phyloP scores from a whole-genome alignment of 2,797 vertebrate species.

The Cirrhinus molitorella region DNA sequence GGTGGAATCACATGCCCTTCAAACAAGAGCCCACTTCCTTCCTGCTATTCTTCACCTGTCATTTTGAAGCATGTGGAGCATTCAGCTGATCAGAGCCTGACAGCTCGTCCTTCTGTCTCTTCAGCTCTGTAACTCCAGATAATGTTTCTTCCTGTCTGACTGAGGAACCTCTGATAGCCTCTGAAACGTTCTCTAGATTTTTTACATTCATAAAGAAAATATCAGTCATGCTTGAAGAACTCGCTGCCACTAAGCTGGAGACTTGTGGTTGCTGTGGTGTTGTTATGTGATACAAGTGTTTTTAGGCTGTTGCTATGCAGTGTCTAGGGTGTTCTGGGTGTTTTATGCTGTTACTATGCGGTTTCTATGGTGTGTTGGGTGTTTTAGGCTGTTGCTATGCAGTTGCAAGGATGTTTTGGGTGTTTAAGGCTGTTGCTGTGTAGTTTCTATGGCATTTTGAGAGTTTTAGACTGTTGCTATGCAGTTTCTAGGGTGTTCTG shows the following conservation, averaged over 20 bases:
- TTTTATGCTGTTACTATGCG: not conserved
- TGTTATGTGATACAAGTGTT: no score
- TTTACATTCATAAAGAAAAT: not conserved
- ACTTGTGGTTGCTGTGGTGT: no score
- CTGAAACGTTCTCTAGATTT: not conserved
- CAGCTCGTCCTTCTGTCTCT: conserved; percentile 1
- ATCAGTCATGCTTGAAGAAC: not conserved
- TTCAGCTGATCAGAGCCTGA: not conserved
- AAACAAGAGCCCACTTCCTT: conserved; percentile 36
- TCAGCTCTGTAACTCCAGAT: not conserved
- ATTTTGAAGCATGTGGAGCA: not conserved
- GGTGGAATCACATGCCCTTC: conserved; percentile 10
- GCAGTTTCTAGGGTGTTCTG: not conserved
- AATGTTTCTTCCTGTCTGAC: not conserved
- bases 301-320: not conserved
- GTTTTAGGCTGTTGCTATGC: not conserved
- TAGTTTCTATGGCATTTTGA: no score
- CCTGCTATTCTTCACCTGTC: conserved; percentile 39
- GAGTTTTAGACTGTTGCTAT: no score
- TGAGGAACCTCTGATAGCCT: not conserved
- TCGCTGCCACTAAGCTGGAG: not conserved
- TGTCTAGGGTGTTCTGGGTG: not conserved
- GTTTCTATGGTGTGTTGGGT: no score
- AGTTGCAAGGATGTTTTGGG: not conserved
- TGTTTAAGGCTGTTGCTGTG: not conserved